Base-by-base conservation (phyloP, 1,140 invertebrate genomes). In the Steinernema feltiae region DNA sequence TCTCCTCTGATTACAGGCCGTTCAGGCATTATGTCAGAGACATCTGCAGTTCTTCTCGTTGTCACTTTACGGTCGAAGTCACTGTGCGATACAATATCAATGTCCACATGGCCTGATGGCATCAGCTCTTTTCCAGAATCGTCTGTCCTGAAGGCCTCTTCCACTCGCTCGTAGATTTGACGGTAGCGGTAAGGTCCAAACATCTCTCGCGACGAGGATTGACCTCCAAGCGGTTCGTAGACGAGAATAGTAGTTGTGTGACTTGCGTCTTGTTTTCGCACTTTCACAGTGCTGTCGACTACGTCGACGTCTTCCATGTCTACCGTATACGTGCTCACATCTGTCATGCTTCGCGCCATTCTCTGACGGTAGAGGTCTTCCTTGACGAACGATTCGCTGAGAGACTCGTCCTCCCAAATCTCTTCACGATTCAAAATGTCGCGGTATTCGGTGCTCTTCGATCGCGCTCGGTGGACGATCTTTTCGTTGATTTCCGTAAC, bases 221-320 rank as follows among this genome's bases (percentile, higher is more conserved):
- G 15, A 15, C 53, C 53, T 63, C 53, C 53, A 21, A 27, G 7
- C 53, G 53, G 15, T 7, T 63, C 53, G 53, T 63, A 27, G 15
- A 63, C 15, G 12, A 63, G 7, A 27, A 63, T 63, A 27, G 53
- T 63, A 21, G 53, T 63, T 27, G 53, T 63, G 24, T 63, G 53
- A 63, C 12, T 63, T 7, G 15, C 12, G 53, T 63, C 53, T 27
- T 63, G 53, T 21, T 27, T 63, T 63, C 53, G 53, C 12, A 63
- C 24, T 27, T 63, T 63, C 53, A 63, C 53, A 3, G 53, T 63
- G 53, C 53, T 63, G 53, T 63, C 53, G 7, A 63, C 53, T 21
- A 63, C 53, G 53, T 63, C 53, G 53, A 63, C 24, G 53, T 63
- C 53, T 27, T 63, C 53, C 53, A 63, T 63, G 53, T 63, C 53